Evolutionary conservation across 1,140 invertebrate species (phyloP), one percentile per base, ranked within the genome.

Genomic region (Holotrichia oblita): DNA sequence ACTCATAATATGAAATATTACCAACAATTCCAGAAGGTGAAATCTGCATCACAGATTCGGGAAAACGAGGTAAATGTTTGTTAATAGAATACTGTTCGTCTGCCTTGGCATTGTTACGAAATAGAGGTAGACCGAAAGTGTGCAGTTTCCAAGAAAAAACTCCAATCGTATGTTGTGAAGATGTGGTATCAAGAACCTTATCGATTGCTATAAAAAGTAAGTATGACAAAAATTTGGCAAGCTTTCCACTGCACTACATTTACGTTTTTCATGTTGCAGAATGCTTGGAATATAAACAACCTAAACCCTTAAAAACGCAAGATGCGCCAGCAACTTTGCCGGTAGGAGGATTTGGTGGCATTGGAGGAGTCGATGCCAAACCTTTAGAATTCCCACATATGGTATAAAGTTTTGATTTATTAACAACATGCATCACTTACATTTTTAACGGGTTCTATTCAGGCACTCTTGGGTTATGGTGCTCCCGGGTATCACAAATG

Each of bases 391-490:
- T 72, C 14, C 34, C 64, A 22, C 64, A 72, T 22, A 72, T 72
- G 64, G 64, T 72, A 27, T n/a, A n/a, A n/a, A 72, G 34, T 22
- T 22, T 72, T 34, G 27, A 1, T 34, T 34, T 4, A 2, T 0
- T 72, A 27, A 34, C 6, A 72, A n/a, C 3, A 1, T 2, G 6
- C 14, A 3, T 27, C 14, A n/a, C 24, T 27, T 6, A 8, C 0
- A n/a, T 24, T 0, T 27, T n/a, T 72, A 3, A 6, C 24, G 6
- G 0, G 9, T 72, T 72, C 61, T 77, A 77, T 78, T 76, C 76
- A 85, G 84, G 84, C 83, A 14, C 80, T 81, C 12, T 73, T 85
- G n/a, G 84, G 84, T 27, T 85, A 81, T 61, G 84, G 81, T 27
- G 10, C 20, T 7, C 17, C 12, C n/a, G 78, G 80, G 34, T 61